phyloP scores from a whole-genome alignment of 2,888 invertebrate genomes.

The Didymodactylos carnosus region DNA sequence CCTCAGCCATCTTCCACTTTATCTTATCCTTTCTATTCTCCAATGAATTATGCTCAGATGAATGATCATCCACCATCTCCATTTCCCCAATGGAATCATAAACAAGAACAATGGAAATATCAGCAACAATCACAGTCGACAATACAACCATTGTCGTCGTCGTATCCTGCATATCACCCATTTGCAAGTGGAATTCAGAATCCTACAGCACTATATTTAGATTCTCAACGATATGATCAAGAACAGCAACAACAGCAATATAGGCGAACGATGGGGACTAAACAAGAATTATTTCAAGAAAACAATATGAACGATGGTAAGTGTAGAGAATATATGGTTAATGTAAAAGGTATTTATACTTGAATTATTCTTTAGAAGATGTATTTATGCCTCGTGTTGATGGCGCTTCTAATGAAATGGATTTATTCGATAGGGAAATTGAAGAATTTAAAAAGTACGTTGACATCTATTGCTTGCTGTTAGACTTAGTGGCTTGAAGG shows the following conservation, averaged over 20 bases:
- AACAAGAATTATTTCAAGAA: too few relatives aligned
- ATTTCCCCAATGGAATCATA: not conserved
- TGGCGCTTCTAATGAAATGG: not conserved
- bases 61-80: not conserved
- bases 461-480: too few relatives aligned
- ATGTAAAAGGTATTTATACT: too few relatives aligned
- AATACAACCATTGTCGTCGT: not conserved
- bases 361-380: too few relatives aligned
- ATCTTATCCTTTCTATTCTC: not conserved
- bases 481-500: too few relatives aligned
- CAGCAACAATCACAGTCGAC: not conserved
- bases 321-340: too few relatives aligned
- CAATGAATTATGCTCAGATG: not conserved
- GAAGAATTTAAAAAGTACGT: conserved; percentile 1
- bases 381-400: too few relatives aligned
- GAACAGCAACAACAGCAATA: not conserved
- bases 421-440: not conserved
- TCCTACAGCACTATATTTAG: too few relatives aligned
- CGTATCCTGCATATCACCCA: not conserved
- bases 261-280: too few relatives aligned
- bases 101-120: not conserved
- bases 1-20: not conserved
- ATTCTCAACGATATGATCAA: not conserved
- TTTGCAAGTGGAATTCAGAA: not conserved
- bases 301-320: too few relatives aligned